Percentiles rank a stretch among this genome's conserved stretches.
Conservation (phyloP, 1,140 invertebrate genomes). For the Pseudomyrmex cubaensis region DNA sequence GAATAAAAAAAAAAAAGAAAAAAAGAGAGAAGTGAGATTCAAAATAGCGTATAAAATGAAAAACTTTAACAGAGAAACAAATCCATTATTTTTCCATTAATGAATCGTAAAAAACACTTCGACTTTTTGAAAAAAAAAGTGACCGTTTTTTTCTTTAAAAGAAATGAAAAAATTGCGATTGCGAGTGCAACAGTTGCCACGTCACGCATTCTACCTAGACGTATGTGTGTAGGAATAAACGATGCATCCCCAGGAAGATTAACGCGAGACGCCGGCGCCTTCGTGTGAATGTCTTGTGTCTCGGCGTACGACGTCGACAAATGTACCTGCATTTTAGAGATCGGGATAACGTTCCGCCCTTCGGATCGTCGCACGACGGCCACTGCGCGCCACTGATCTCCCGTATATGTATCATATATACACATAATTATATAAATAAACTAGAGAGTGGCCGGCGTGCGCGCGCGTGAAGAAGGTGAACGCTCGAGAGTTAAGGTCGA, state of each 20-base stretch:
- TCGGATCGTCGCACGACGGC: slow-evolving; percentile 65
- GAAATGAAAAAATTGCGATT: background rate
- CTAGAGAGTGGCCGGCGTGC: slow-evolving; percentile 68
- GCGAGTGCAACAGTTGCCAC: background rate
- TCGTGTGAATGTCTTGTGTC: slow-evolving; percentile 51
- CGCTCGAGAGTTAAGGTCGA: slow-evolving; percentile 57
- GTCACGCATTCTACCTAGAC: background rate
- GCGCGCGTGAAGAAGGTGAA: slow-evolving; percentile 50
- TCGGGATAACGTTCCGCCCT: slow-evolving; percentile 68
- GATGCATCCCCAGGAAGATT: slow-evolving; percentile 26
- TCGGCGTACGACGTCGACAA: slow-evolving; percentile 70
- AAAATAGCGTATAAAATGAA: background rate
- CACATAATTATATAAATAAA: slow-evolving; percentile 55
- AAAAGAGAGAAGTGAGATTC: background rate
- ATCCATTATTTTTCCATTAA: background rate
- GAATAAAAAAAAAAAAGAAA: background rate
- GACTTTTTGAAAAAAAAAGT: background rate
- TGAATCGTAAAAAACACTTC: background rate
- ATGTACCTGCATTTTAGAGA: slow-evolving; percentile 76
- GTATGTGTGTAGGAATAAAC: background rate
- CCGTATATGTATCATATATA: slow-evolving; percentile 71
- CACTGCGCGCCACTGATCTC: slow-evolving; percentile 76
- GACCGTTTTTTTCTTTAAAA: background rate
- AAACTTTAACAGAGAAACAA: no score
- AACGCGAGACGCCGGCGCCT: slow-evolving; percentile 43